A percentile compares a stretch with the other conserved stretches of the same genome.
Conservation (phyloP, 2,113 vertebrate species). For the Athene cunicularia region DNA sequence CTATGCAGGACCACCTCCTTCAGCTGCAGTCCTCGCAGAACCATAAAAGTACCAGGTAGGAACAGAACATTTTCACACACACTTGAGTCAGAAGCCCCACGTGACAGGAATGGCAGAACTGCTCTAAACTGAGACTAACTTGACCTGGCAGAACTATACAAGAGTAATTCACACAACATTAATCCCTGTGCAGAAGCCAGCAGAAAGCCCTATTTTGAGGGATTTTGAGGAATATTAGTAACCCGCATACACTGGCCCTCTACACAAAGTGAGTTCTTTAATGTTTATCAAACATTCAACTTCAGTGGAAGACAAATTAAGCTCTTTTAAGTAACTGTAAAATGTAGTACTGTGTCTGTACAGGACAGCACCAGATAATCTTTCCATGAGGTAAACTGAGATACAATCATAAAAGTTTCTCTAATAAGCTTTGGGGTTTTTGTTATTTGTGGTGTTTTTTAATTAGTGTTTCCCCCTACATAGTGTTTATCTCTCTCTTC, state of each 20-base stretch:
- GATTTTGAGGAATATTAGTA: not conserved
- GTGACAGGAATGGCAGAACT: not conserved
- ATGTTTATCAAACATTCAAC: not conserved
- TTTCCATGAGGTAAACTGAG: not conserved
- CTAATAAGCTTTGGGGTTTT: not conserved
- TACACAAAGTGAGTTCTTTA: not conserved
- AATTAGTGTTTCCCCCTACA: not conserved
- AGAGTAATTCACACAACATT: not conserved
- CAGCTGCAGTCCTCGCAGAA: not conserved
- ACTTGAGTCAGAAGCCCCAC: not conserved
- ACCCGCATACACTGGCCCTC: too few relatives aligned
- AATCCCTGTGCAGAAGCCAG: not conserved
- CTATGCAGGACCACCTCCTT: not conserved
- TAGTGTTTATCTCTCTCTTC: not conserved
- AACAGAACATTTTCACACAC: not conserved
- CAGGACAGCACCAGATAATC: not conserved
- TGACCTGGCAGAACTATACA: not conserved
- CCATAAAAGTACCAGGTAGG: not conserved
- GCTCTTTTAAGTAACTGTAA: not conserved
- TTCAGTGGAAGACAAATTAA: not conserved
- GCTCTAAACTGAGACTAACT: not conserved
- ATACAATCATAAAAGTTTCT: not conserved
- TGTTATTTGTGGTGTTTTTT: not conserved
- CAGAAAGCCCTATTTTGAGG: not conserved
- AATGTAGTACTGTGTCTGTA: not conserved